Percentiles rank a stretch among this genome's conserved stretches.
Evolutionary conservation across 2,113 vertebrate species (phyloP).

Genomic region (Shinisaurus crocodilurus): DNA sequence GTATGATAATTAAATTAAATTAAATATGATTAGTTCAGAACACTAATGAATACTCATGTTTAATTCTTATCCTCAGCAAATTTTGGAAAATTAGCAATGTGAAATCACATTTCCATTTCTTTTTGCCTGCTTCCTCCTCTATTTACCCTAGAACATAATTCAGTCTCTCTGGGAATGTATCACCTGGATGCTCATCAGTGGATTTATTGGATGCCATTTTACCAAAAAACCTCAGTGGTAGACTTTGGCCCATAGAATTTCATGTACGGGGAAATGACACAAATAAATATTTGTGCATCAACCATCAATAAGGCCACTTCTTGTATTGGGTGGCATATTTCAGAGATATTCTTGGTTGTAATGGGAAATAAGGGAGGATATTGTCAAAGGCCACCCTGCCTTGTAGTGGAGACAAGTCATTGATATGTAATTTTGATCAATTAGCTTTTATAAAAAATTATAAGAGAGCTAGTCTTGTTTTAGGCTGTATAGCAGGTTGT

Average conservation of each 20-base stretch:
- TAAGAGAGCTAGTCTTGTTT: too few relatives aligned
- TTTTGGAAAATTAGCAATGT: slow-evolving; percentile 7
- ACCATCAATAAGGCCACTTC: neutral
- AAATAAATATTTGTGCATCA: neutral
- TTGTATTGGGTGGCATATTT: neutral
- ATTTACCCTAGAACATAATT: neutral
- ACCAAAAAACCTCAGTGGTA: neutral
- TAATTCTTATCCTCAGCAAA: slow-evolving; percentile 28
- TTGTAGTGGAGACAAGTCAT: too few relatives aligned
- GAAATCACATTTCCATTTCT: neutral
- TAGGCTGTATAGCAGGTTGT: too few relatives aligned
- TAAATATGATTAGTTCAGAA: slow-evolving; percentile 63
- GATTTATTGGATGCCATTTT: neutral
- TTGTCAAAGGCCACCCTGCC: too few relatives aligned
- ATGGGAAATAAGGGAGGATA: neutral
- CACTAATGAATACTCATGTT: slow-evolving; percentile 43
- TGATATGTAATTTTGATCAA: too few relatives aligned
- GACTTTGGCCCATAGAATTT: neutral
- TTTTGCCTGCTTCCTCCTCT: neutral
- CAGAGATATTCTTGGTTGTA: neutral
- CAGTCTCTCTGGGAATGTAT: neutral
- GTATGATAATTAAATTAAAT: slow-evolving; percentile 71
- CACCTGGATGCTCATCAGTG: neutral
- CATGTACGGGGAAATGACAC: neutral
- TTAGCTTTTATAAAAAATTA: too few relatives aligned